Percentiles rank a stretch among this genome's conserved stretches.
phyloP scores from a whole-genome alignment of 2,888 invertebrate species.

The Drosophila testacea region DNA sequence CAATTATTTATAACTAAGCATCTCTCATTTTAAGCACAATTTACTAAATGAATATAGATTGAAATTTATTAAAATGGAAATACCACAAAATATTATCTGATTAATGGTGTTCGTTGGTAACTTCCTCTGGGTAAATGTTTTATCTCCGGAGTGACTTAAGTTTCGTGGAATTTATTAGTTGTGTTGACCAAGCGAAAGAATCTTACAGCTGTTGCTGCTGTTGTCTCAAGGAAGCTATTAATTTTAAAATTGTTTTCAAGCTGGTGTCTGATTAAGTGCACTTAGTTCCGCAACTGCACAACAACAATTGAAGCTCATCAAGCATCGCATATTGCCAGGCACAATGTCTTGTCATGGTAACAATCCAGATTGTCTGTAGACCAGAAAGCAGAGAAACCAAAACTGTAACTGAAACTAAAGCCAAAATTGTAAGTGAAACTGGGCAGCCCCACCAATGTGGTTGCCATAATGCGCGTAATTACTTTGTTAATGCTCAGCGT shows the following conservation, averaged over 20 bases:
- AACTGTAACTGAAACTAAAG: constrained; percentile 18
- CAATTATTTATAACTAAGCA: constrained; percentile 4
- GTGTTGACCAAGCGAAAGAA: background rate
- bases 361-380: constrained; percentile 13
- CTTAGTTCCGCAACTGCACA: constrained; percentile 40
- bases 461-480: constrained; percentile 73
- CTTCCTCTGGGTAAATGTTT: background rate
- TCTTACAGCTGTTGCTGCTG: constrained; percentile 11
- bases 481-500: constrained; percentile 75
- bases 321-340: background rate
- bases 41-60: background rate
- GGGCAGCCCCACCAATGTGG: constrained; percentile 45
- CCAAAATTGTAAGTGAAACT: constrained; percentile 7
- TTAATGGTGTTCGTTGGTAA: constrained; percentile 11
- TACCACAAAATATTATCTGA: constrained; percentile 11
- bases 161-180: constrained; percentile 9
- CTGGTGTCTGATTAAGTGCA: constrained; percentile 33
- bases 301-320: constrained; percentile 19
- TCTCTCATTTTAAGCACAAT: background rate
- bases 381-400: background rate
- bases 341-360: constrained; percentile 23
- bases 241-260: constrained; percentile 21
- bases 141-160: background rate
- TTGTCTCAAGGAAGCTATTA: constrained; percentile 11
- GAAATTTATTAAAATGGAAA: constrained; percentile 10